A percentile compares a stretch with the other conserved stretches of the same genome.
Evolutionary conservation across 2,888 invertebrate species (phyloP).

Genomic region (Melieria crassipennis): DNA sequence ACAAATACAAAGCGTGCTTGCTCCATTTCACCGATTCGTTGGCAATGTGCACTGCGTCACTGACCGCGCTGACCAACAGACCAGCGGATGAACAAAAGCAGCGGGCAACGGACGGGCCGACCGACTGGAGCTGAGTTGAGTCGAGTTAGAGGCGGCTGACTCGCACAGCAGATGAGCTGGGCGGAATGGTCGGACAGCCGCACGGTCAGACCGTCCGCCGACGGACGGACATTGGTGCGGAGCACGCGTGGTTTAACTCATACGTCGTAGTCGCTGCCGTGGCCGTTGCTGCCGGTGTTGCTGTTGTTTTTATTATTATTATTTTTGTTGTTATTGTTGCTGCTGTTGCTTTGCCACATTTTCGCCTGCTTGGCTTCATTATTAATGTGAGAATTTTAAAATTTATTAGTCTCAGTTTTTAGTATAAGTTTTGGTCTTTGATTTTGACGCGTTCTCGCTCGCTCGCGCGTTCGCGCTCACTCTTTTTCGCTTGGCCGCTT

Average conservation of each 20-base stretch:
- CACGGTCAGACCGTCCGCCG: slow-evolving; percentile 11
- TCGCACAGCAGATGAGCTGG: slow-evolving; percentile 14
- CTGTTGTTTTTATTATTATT: no score
- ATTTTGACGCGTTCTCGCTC: no score
- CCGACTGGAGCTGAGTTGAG: no score
- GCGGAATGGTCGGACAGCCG: slow-evolving; percentile 7
- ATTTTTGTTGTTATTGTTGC: not conserved
- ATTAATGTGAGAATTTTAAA: slow-evolving; percentile 59
- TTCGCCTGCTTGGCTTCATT: slow-evolving; percentile 44
- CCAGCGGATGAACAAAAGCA: not conserved
- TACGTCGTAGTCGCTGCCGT: not conserved
- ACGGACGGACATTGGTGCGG: slow-evolving; percentile 27
- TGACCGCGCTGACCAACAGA: slow-evolving; percentile 11
- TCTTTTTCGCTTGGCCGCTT: no score
- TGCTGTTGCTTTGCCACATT: slow-evolving; percentile 7
- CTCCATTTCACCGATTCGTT: slow-evolving; percentile 7
- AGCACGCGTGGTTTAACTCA: slow-evolving; percentile 16
- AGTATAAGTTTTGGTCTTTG: slow-evolving; percentile 39
- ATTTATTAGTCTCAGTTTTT: slow-evolving; percentile 53
- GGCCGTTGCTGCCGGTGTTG: not conserved
- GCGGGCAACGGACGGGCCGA: not conserved
- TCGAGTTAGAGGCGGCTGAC: not conserved
- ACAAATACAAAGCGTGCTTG: slow-evolving; percentile 1
- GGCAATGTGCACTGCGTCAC: slow-evolving; percentile 5
- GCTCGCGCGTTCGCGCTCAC: no score